These are phyloP conservation scores for Ecliptopera silaceata DNA, from an alignment of 2,888 invertebrate genomes.

Conservation along the genomic window DNA sequence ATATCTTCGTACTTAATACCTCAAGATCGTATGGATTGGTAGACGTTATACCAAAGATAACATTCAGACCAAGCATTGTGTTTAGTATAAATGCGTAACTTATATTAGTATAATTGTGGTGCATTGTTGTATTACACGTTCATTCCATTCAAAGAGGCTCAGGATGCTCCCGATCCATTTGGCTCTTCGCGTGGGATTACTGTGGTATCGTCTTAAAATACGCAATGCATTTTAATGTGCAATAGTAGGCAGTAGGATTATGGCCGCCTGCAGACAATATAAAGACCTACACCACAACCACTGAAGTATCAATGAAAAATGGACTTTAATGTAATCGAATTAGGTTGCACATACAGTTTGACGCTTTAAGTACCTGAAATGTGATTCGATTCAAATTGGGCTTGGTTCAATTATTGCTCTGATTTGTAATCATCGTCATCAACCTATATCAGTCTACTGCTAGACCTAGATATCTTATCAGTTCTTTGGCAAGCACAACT, in stretches of 20 bases:
- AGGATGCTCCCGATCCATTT: conserved; percentile 29
- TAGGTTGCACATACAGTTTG: not conserved
- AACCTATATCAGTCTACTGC: no score
- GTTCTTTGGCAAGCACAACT: no score
- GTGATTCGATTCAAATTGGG: no score
- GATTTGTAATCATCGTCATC: no score
- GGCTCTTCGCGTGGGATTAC: conserved; percentile 29
- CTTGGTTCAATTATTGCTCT: no score
- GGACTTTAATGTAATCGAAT: not conserved
- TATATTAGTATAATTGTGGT: conserved; percentile 8
- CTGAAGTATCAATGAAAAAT: not conserved
- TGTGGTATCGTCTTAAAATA: conserved; percentile 43
- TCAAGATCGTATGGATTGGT: no score
- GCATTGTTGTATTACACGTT: conserved; percentile 10
- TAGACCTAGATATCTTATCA: no score
- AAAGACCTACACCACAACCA: not conserved
- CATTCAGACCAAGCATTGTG: not conserved
- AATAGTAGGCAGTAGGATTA: conserved; percentile 67
- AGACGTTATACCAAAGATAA: no score
- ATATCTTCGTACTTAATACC: no score
- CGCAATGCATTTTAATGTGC: conserved; percentile 63
- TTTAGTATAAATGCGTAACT: not conserved
- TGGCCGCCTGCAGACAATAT: conserved; percentile 40
- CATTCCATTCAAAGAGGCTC: conserved; percentile 13
- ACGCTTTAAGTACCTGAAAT: no score